Evolutionary conservation across 2,888 invertebrate species (phyloP).

Genomic region (Lymantria dispar): DNA sequence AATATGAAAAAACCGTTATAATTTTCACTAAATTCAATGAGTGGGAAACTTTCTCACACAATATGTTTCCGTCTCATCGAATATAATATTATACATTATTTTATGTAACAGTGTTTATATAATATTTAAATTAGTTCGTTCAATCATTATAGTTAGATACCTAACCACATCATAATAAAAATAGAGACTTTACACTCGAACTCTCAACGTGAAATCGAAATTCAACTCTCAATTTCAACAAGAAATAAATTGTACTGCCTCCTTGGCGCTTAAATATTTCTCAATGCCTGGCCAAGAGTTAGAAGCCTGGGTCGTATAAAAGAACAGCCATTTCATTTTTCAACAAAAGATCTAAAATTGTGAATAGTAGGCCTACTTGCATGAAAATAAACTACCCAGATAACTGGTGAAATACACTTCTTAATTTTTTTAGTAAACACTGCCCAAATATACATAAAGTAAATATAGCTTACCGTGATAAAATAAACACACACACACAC

Average conservation of each 20-base stretch:
- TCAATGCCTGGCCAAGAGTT: no score
- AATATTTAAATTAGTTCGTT: constrained; percentile 50
- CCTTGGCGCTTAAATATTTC: constrained; percentile 11
- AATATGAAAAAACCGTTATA: constrained; percentile 57
- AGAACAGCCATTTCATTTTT: no score
- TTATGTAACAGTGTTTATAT: constrained; percentile 52
- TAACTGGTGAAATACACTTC: no score
- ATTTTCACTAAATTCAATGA: constrained; percentile 44
- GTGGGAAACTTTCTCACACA: constrained; percentile 29
- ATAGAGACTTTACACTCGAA: constrained; percentile 49
- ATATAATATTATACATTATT: constrained; percentile 42
- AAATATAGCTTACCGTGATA: constrained; percentile 26
- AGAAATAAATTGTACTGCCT: constrained; percentile 29
- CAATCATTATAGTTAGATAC: constrained; percentile 27
- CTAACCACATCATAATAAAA: constrained; percentile 44
- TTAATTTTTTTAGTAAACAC: constrained; percentile 5
- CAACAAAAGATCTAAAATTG: no score
- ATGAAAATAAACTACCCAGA: no score
- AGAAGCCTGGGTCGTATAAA: no score
- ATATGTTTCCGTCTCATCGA: constrained; percentile 32
- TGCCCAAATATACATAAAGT: constrained; percentile 16
- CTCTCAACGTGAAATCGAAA: constrained; percentile 38
- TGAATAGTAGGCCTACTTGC: no score
- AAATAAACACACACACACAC: constrained; percentile 24
- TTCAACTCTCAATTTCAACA: constrained; percentile 30